phyloP scores from a whole-genome alignment of 1,140 invertebrate genomes.

The Platorchestia sp. region DNA sequence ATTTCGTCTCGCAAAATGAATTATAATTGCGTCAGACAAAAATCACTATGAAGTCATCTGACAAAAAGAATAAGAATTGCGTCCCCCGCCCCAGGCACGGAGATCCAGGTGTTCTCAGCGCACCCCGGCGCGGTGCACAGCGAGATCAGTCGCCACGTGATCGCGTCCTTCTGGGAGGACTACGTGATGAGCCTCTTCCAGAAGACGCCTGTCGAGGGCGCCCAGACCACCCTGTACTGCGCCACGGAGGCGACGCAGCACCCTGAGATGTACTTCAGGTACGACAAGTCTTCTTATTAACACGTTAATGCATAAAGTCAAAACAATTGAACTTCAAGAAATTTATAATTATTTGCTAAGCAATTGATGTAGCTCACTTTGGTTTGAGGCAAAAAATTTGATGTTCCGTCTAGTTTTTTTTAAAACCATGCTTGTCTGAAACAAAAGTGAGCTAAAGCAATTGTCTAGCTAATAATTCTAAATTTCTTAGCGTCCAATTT shows the following conservation, averaged over 20 bases:
- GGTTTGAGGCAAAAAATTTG: too few relatives aligned
- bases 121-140: conserved; percentile 77
- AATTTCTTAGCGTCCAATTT: too few relatives aligned
- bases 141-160: conserved; percentile 84
- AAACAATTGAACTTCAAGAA: too few relatives aligned
- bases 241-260: conserved; percentile 79
- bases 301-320: too few relatives aligned
- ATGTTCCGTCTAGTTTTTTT: too few relatives aligned
- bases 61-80: not conserved
- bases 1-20: not conserved
- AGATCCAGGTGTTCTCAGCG: conserved; percentile 71
- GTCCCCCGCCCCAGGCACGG: conserved; percentile 73
- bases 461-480: too few relatives aligned
- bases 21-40: not conserved
- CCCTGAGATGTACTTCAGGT: conserved; percentile 76
- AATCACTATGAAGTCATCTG: not conserved
- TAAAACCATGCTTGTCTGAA: too few relatives aligned
- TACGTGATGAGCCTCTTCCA: conserved; percentile 13
- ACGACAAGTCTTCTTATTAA: too few relatives aligned
- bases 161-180: conserved; percentile 72
- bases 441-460: too few relatives aligned
- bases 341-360: too few relatives aligned
- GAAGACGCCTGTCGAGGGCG: conserved; percentile 74
- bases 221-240: conserved; percentile 85
- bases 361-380: too few relatives aligned